Conservation (phyloP, 37 sponge, comb jelly and placozoan genomes). For the Crambe crambe region DNA sequence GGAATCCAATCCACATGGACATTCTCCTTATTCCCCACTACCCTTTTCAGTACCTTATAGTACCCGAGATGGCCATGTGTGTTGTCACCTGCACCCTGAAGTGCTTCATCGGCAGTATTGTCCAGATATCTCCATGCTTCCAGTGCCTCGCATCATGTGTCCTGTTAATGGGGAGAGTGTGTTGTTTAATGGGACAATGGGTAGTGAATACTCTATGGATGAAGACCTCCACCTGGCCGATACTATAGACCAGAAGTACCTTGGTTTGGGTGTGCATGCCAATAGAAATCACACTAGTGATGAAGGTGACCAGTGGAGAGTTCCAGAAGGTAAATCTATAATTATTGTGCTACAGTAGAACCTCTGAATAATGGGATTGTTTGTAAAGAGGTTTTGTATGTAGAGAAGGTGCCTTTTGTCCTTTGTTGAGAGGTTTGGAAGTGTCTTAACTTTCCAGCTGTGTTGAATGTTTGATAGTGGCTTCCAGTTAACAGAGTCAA, state of each 20-base stretch:
- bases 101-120: background rate
- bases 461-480: background rate
- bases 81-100: background rate
- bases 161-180: background rate
- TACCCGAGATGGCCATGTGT: background rate
- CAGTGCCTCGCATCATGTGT: conserved; percentile 5
- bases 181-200: background rate
- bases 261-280: background rate
- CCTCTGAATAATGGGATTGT: too few relatives aligned
- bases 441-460: background rate
- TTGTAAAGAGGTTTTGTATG: too few relatives aligned
- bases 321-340: too few relatives aligned
- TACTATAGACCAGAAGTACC: conserved; percentile 50
- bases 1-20: too few relatives aligned
- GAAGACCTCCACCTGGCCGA: conserved; percentile 34
- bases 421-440: background rate
- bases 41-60: background rate
- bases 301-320: too few relatives aligned
- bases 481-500: too few relatives aligned
- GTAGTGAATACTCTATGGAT: conserved; percentile 23
- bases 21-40: background rate
- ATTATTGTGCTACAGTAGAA: too few relatives aligned
- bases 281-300: background rate
- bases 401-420: too few relatives aligned
- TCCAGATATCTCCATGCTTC: conserved; percentile 10